Evolutionary conservation across 2,888 invertebrate genomes (phyloP), one percentile per base, ranked within the genome.

Genomic region (Aleiodes leptofemur): DNA sequence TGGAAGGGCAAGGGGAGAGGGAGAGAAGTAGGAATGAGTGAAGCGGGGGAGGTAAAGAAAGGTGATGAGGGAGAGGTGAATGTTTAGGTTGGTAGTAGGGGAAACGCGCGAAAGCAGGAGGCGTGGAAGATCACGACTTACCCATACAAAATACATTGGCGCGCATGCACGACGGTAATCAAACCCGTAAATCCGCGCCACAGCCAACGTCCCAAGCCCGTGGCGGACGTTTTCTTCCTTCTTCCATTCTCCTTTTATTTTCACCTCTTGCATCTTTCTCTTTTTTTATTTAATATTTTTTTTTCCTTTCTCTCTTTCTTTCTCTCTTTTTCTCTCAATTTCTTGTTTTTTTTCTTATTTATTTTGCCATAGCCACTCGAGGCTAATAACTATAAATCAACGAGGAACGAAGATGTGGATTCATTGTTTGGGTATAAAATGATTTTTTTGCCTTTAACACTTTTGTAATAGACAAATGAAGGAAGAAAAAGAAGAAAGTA

Each of bases 121-220:
- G 86, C 86, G 86, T 86, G 86, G 86, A 86, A 80, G 82, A 86
- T 86, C 86, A 86, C 86, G 86, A 86, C 82, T 86, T 83, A 83
- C 82, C 83, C 83, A 83, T 86, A 85, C 83, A 84, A 84, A 85
- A 85, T 83, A 83, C 81, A 79, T 74, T 69, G 80, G 77, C 74
- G 78, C 81, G 79, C 80, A 82, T 79, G 81, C 81, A 79, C 81
- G 81, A 78, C 79, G 81, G 82, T 84, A 86, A 86, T 86, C 86
- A 86, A 83, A 86, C 81, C 82, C 83, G 85, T 85, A 86, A 85
- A 86, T 86, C 83, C 84, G 79, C 79, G 80, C 81, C 69, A 82
- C 82, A 85, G 85, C 82, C 84, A 85, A 85, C 34, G 34, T 81
- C 82, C 82, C 82, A 34, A 31, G 64, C 61, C 64, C 70, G 64